Evolutionary conservation across 2,113 vertebrate species (phyloP).

Genomic region (Mixornis gularis): DNA sequence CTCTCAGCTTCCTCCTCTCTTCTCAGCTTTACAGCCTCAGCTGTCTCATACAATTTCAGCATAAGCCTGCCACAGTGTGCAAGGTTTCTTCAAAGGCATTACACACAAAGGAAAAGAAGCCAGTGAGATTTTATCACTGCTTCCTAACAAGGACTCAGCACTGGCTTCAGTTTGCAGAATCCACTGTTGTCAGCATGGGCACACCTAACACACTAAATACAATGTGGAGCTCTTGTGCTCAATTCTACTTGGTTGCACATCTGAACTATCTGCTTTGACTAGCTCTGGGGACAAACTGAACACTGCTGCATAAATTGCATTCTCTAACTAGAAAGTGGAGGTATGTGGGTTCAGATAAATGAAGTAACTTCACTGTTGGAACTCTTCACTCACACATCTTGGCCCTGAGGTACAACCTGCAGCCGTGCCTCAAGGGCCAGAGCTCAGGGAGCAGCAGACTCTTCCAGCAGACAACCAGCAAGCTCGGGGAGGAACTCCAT

Average conservation of each 20-base stretch:
- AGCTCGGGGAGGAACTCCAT: background rate
- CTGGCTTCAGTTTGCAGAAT: background rate
- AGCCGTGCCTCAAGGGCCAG: fast-evolving
- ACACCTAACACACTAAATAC: background rate
- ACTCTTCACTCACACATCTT: background rate
- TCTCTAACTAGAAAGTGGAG: background rate
- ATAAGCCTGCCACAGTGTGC: background rate
- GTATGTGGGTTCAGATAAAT: background rate
- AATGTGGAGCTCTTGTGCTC: background rate
- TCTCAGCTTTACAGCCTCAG: background rate
- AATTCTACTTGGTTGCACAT: background rate
- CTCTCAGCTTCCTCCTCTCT: background rate
- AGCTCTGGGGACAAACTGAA: background rate
- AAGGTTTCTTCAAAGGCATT: background rate
- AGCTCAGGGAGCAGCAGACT: background rate
- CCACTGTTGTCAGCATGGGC: fast-evolving
- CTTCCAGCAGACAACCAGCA: background rate
- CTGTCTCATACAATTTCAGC: background rate
- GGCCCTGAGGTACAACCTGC: background rate
- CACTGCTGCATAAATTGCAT: background rate
- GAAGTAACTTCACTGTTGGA: background rate
- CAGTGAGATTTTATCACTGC: background rate
- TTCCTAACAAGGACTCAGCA: background rate
- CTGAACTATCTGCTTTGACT: background rate
- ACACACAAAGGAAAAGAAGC: background rate